These are phyloP conservation scores for Aythya baeri DNA, from an alignment of 2,113 vertebrate species.

Conservation along the genomic window DNA sequence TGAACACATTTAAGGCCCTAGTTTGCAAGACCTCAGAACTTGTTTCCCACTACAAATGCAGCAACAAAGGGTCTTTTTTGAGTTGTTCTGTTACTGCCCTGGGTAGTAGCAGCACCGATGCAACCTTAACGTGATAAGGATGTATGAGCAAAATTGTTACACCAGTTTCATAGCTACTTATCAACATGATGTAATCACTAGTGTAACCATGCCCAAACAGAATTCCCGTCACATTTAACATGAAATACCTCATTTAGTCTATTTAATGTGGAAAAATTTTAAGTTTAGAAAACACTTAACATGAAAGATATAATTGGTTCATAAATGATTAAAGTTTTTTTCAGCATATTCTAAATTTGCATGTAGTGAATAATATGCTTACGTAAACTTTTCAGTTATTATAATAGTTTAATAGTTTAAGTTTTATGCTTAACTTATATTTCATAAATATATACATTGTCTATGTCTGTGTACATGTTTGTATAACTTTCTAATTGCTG, in stretches of 20 bases:
- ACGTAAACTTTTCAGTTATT: not conserved
- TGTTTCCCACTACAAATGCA: not conserved
- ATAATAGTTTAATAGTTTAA: not conserved
- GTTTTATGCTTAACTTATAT: not conserved
- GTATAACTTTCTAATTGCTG: not conserved
- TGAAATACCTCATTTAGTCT: fast-evolving
- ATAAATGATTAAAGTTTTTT: not conserved
- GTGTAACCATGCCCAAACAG: not conserved
- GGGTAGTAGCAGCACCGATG: not conserved
- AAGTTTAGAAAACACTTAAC: not conserved
- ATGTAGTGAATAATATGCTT: not conserved
- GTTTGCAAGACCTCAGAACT: not conserved
- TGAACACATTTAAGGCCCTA: not conserved
- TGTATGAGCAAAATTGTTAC: not conserved
- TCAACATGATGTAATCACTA: not conserved
- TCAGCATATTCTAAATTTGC: not conserved
- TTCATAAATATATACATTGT: not conserved
- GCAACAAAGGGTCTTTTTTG: not conserved
- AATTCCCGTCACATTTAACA: not conserved
- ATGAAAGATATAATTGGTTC: not conserved
- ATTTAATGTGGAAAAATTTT: not conserved
- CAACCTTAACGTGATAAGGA: fast-evolving
- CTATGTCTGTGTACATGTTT: not conserved
- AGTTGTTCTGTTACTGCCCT: not conserved
- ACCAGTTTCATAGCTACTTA: not conserved